Evolutionary conservation across 2,888 invertebrate species (phyloP).

Genomic region (Volucella inflata): DNA sequence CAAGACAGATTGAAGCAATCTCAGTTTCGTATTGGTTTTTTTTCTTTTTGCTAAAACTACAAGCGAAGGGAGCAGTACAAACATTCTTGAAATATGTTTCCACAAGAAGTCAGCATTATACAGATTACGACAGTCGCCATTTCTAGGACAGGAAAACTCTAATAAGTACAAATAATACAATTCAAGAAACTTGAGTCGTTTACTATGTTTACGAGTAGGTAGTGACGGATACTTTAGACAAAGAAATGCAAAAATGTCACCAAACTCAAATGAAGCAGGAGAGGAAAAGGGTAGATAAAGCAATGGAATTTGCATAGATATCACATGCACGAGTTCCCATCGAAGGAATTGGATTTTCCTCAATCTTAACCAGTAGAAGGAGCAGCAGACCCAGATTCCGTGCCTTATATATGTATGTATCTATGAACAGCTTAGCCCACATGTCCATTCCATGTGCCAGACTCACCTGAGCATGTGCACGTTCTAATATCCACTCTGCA

Average conservation of each 20-base stretch:
- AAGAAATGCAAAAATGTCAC: background rate
- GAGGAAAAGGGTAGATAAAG: slow-evolving; percentile 36
- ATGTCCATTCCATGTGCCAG: slow-evolving; percentile 23
- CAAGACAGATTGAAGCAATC: too few species aligned
- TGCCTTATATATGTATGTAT: background rate
- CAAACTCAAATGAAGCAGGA: background rate
- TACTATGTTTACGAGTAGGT: background rate
- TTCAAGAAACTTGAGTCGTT: slow-evolving; percentile 13
- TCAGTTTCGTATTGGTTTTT: too few species aligned
- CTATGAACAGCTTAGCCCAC: slow-evolving; percentile 22
- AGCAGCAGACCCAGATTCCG: background rate
- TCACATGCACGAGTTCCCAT: slow-evolving; percentile 64
- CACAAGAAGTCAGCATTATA: background rate
- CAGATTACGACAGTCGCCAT: background rate
- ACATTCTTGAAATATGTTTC: slow-evolving; percentile 3
- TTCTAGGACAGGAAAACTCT: background rate
- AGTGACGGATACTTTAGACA: too few species aligned
- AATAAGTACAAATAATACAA: slow-evolving; percentile 7
- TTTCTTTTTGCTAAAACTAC: too few species aligned
- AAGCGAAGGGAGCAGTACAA: too few species aligned
- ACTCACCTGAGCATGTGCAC: slow-evolving; percentile 3
- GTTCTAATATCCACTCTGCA: slow-evolving; percentile 6
- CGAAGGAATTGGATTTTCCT: slow-evolving; percentile 41
- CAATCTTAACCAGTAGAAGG: slow-evolving; percentile 7
- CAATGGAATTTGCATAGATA: slow-evolving; percentile 66